These are phyloP conservation scores for Ceratosolen fusciceps DNA, from an alignment of 1,140 invertebrate species.

Conservation along the genomic window DNA sequence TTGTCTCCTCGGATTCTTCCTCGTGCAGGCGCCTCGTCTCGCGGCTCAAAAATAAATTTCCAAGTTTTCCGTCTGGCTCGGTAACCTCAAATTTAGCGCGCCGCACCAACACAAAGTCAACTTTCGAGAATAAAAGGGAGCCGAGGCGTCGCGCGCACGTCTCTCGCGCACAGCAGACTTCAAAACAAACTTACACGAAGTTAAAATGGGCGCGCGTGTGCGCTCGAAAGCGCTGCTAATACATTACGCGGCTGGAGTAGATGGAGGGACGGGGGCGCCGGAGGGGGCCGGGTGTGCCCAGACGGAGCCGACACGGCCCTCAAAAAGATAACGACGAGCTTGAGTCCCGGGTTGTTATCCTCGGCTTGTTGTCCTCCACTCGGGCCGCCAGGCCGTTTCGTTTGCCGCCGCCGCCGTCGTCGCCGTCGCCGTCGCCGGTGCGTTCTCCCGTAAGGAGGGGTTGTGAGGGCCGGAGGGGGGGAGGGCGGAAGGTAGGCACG, in stretches of 20 bases:
- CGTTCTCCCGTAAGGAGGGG: no score
- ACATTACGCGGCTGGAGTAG: no score
- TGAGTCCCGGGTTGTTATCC: no score
- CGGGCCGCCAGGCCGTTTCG: no score
- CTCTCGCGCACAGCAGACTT: not conserved
- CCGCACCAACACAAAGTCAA: not conserved
- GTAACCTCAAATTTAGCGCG: conserved; percentile 46
- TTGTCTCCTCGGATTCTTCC: conserved; percentile 10
- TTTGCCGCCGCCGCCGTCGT: no score
- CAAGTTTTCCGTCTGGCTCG: conserved; percentile 45
- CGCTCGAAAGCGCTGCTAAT: no score
- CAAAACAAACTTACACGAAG: conserved; percentile 20
- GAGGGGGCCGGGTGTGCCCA: no score
- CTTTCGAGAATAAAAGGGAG: not conserved
- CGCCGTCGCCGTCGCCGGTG: no score
- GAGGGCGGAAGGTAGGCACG: not conserved
- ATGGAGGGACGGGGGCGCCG: no score
- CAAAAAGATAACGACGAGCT: not conserved
- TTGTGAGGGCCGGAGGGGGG: not conserved
- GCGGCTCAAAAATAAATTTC: conserved; percentile 38
- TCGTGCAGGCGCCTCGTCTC: not conserved
- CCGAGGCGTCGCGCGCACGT: not conserved
- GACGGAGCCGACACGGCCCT: not conserved
- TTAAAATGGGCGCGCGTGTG: not conserved
- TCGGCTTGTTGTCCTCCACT: no score